Evolutionary conservation across 2,113 vertebrate species (phyloP).

Genomic region (Melanocharis versteri): DNA sequence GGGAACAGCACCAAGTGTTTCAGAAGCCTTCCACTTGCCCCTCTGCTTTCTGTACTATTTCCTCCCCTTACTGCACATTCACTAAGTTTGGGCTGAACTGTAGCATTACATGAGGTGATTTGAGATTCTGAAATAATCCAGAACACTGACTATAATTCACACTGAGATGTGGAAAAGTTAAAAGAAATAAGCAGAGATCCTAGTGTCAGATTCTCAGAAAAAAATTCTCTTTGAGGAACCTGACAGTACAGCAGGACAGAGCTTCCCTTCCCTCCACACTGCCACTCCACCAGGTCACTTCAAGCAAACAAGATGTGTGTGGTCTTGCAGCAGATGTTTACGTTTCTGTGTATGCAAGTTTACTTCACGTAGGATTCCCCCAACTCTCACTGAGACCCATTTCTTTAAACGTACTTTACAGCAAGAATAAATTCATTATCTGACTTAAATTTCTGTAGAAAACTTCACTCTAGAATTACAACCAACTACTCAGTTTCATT

Average conservation of each 20-base stretch:
- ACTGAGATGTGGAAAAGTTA: background rate
- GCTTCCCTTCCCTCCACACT: accelerated
- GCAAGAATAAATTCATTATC: background rate
- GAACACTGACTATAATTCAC: background rate
- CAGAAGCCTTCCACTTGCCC: background rate
- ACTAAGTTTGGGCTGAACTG: background rate
- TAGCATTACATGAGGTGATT: background rate
- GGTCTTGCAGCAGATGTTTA: background rate
- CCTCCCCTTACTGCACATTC: background rate
- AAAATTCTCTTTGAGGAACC: background rate
- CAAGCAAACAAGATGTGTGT: background rate
- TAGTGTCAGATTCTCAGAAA: background rate
- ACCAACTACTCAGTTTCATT: background rate
- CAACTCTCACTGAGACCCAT: background rate
- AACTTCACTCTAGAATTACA: background rate
- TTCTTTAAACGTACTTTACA: background rate
- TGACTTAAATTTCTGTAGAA: background rate
- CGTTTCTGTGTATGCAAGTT: background rate
- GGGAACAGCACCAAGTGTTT: background rate
- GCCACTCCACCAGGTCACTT: background rate
- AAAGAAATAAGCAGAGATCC: background rate
- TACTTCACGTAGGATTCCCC: background rate
- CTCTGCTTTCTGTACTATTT: background rate
- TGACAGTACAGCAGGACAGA: background rate
- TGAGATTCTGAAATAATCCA: background rate